Evolutionary conservation across 2,797 vertebrate genomes (phyloP).

Genomic region (Sebastes matsubarae): DNA sequence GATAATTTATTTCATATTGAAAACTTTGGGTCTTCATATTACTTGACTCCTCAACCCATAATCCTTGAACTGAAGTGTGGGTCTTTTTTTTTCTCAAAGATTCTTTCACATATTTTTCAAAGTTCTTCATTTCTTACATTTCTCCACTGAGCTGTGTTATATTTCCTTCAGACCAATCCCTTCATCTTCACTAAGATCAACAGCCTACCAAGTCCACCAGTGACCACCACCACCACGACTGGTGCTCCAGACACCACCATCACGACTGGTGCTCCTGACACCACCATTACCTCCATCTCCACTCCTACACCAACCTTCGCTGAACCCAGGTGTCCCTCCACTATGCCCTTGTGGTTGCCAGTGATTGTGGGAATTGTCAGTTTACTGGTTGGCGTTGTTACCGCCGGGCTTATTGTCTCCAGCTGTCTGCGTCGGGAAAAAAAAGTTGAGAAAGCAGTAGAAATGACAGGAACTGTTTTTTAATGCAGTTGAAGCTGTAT

Average conservation of each 20-base stretch:
- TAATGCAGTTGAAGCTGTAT: constrained; percentile 36
- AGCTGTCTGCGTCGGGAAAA: neutral
- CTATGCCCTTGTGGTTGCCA: constrained; percentile 82
- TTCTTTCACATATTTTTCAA: neutral
- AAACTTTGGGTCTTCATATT: neutral
- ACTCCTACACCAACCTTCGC: neutral
- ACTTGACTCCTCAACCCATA: neutral
- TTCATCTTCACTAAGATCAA: constrained; percentile 88
- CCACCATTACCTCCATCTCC: neutral
- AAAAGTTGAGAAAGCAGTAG: neutral
- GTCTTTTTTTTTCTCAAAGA: neutral
- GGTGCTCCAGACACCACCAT: neutral
- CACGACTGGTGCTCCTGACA: neutral
- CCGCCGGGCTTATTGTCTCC: constrained; percentile 56
- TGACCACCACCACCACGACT: constrained; percentile 1
- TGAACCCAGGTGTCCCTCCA: constrained; percentile 22
- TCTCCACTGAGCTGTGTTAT: constrained; percentile 1
- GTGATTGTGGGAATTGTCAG: constrained; percentile 77
- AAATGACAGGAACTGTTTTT: constrained; percentile 48
- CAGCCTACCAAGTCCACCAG: constrained; percentile 63
- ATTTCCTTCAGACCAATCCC: constrained; percentile 81
- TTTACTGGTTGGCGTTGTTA: constrained; percentile 71
- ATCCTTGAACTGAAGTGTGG: neutral
- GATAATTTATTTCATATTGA: neutral
- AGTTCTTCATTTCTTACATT: neutral